These are phyloP conservation scores for Nomada flava DNA, from an alignment of 2,888 invertebrate genomes.

Conservation along the genomic window DNA sequence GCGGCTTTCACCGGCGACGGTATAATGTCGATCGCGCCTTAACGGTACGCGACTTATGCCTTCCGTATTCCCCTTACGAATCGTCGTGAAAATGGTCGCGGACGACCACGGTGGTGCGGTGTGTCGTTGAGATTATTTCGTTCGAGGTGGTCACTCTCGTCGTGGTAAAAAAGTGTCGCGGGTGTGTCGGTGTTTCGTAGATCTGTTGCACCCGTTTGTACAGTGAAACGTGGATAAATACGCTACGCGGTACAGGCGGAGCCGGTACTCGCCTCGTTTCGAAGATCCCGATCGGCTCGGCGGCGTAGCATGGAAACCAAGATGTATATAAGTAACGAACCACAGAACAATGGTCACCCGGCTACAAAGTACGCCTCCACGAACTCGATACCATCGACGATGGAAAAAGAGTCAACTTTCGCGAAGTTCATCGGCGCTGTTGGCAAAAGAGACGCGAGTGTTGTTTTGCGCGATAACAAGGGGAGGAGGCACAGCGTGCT, in stretches of 20 bases:
- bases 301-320: slow-evolving; percentile 66
- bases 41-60: slow-evolving; percentile 62
- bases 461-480: slow-evolving; percentile 75
- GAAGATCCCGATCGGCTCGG: background rate
- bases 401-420: slow-evolving; percentile 74
- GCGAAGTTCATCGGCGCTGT: slow-evolving; percentile 57
- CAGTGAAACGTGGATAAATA: background rate
- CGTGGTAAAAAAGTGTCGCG: background rate
- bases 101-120: slow-evolving; percentile 21
- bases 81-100: slow-evolving; percentile 43
- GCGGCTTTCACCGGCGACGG: slow-evolving; percentile 74
- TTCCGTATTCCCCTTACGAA: slow-evolving; percentile 65
- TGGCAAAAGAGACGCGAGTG: slow-evolving; percentile 40
- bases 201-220: background rate
- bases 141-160: background rate
- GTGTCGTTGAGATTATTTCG: slow-evolving; percentile 16
- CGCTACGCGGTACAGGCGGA: background rate
- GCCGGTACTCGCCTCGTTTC: background rate
- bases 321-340: slow-evolving; percentile 80
- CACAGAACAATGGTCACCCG: slow-evolving; percentile 75
- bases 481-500: slow-evolving; percentile 81
- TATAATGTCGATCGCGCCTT: slow-evolving; percentile 68
- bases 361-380: slow-evolving; percentile 80
- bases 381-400: slow-evolving; percentile 80
- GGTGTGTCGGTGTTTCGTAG: background rate